Base-by-base conservation (phyloP, 2,797 vertebrate genomes). In the Xerus rutilus region DNA sequence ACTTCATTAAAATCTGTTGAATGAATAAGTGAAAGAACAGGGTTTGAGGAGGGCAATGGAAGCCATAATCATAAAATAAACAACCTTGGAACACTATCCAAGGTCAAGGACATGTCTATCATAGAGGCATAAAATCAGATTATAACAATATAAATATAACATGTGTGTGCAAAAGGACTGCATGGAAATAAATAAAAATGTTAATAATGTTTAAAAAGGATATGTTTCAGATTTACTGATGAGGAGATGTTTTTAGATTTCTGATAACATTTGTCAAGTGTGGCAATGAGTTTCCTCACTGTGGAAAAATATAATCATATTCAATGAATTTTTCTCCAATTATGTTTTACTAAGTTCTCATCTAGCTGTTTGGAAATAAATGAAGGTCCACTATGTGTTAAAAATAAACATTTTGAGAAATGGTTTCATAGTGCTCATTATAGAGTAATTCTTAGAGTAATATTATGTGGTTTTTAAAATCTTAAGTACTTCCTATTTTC, bases 401-500 rank as follows among this genome's bases (percentile, higher is more conserved):
- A 90, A 94, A 93, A 76, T 45, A 57, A 57, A 57, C 21, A 57
- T 8, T 8, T 57, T 21, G 20, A 74, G 88, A 86, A 86, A 43
- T 76, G 67, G 49, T 14, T 65, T 91, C 52, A 76, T 54, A 47
- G 30, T 65, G 82, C 76, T 95, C 47, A 76, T 83, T 85, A 47
- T 13, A 83, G 49, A 79, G 17, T 49, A 59, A 20, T 90, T 92
- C 76, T 91, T 72, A 74, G 6, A 72, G 45, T 49, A 83, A 77
- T 20, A 91, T 57, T 89, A 81, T 67, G 5, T 72, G 39, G 62
- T 47, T 96, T 91, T 65, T 57, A 76, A 96, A 90, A 32, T 79
- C 72, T 77, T 96, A 90, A 95, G 23, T 86, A 91, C 94, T 95
- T 95, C 94, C 95, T 91, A 47, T 65, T 92, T 96, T 79, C 84